Evolutionary conservation across 2,888 invertebrate genomes (phyloP).

Genomic region (Embidobia sp.): DNA sequence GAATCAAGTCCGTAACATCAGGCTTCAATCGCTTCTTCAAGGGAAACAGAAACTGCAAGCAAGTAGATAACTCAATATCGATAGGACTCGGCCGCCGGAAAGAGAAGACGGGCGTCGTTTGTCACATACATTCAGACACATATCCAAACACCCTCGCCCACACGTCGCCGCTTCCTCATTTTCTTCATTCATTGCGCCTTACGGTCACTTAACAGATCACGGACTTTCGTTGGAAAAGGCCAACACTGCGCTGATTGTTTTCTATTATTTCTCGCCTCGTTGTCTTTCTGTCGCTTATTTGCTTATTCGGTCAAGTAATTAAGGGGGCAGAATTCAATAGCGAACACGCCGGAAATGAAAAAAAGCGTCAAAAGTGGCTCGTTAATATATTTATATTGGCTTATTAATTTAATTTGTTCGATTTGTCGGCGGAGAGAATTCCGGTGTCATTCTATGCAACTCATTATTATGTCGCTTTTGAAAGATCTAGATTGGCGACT

Average conservation of each 20-base stretch:
- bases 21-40: conserved; percentile 43
- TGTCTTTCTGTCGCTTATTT: conserved; percentile 13
- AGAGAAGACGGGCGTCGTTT: conserved; percentile 64
- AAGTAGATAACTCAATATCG: conserved; percentile 79
- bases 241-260: conserved; percentile 23
- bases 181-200: conserved; percentile 35
- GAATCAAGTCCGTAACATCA: conserved; percentile 34
- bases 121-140: conserved; percentile 37
- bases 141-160: neutral
- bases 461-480: conserved; percentile 5
- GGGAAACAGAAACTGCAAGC: conserved; percentile 69
- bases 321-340: conserved; percentile 10
- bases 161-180: conserved; percentile 30
- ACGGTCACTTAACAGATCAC: conserved; percentile 35
- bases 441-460: conserved; percentile 10
- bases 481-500: conserved; percentile 16
- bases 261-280: conserved; percentile 26
- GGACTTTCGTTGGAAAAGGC: conserved; percentile 15
- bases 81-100: conserved; percentile 69
- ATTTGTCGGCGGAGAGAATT: conserved; percentile 7
- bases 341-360: conserved; percentile 11
- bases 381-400: no score
- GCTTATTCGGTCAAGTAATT: conserved; percentile 21
- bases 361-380: conserved; percentile 38
- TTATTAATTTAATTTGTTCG: conserved; percentile 41